These are phyloP conservation scores for Philaethria dido DNA, from an alignment of 2,888 invertebrate species.

Conservation along the genomic window DNA sequence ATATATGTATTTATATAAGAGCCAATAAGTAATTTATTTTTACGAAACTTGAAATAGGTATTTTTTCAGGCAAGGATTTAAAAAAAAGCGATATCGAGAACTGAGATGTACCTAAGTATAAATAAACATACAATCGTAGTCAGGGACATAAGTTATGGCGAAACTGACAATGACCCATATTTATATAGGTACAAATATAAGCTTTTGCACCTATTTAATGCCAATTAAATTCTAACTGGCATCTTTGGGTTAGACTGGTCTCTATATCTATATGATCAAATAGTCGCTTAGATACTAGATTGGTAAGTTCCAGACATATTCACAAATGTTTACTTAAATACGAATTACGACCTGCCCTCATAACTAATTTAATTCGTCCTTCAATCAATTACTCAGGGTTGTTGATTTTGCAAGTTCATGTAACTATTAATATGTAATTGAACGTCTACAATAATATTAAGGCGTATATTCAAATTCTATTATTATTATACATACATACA, in stretches of 20 bases:
- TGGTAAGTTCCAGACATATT: neutral
- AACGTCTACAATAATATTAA: conserved; percentile 3
- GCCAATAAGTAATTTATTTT: no score
- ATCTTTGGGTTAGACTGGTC: no score
- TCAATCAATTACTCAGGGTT: neutral
- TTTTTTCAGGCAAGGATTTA: no score
- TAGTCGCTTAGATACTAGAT: neutral
- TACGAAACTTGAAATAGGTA: no score
- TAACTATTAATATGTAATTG: neutral
- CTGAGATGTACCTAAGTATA: no score
- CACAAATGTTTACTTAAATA: conserved; percentile 1
- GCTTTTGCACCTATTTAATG: neutral
- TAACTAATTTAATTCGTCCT: conserved; percentile 9
- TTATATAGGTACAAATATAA: neutral
- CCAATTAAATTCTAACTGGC: no score
- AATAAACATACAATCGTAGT: no score
- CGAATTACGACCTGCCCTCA: neutral
- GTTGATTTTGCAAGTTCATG: conserved; percentile 8
- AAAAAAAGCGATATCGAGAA: no score
- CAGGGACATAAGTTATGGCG: no score
- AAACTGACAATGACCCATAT: neutral
- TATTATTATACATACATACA: no score
- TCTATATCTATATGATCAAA: neutral
- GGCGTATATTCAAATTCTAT: neutral
- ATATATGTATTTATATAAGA: no score